These are phyloP conservation scores for Poeciliopsis paucimaculata DNA, from an alignment of 2,797 vertebrate genomes.

Conservation along the genomic window DNA sequence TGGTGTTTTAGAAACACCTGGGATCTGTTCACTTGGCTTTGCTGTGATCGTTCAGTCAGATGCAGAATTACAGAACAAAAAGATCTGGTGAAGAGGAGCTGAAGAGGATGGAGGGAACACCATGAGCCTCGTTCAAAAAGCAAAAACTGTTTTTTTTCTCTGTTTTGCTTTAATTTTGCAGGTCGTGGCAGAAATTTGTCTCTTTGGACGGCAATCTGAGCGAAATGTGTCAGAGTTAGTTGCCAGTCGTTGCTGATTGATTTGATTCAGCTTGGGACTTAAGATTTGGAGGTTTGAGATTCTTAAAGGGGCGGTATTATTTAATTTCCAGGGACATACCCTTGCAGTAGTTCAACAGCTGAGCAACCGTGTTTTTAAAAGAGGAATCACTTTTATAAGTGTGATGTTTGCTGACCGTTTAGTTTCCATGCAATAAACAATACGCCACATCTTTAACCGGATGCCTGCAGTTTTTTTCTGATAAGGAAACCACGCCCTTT, in stretches of 20 bases:
- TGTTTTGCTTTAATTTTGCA: slow-evolving; percentile 23
- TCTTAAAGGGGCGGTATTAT: not conserved
- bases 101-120: slow-evolving; percentile 22
- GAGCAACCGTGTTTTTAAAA: no score
- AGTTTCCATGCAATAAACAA: no score
- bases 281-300: not conserved
- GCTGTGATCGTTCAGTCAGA: slow-evolving; percentile 10
- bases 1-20: slow-evolving; percentile 20
- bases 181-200: slow-evolving; percentile 27
- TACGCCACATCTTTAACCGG: no score
- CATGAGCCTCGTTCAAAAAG: not conserved
- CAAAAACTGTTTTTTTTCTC: slow-evolving; percentile 7
- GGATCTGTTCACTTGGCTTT: slow-evolving; percentile 22
- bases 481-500: no score
- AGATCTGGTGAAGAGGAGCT: slow-evolving; percentile 15
- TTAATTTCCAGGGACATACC: no score
- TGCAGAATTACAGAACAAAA: slow-evolving; percentile 6
- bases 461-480: no score
- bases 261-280: not conserved
- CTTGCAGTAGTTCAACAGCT: no score
- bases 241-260: not conserved
- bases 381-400: no score
- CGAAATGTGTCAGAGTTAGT: not conserved
- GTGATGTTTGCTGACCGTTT: no score
- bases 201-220: slow-evolving; percentile 19